These are phyloP conservation scores for Tretioscincus oriximinensis DNA, from an alignment of 2,113 vertebrate species.

Conservation along the genomic window DNA sequence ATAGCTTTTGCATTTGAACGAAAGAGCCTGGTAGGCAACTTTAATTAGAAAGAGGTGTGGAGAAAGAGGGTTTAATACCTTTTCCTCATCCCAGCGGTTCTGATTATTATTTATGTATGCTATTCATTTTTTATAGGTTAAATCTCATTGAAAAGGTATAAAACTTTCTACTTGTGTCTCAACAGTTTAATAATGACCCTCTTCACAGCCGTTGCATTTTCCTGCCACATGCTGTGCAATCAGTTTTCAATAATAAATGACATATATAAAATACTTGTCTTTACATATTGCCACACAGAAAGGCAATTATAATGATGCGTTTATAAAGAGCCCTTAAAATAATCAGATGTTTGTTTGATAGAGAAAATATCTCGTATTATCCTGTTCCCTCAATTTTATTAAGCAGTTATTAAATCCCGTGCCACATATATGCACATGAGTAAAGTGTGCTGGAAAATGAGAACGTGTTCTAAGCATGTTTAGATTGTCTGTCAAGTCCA, in stretches of 20 bases:
- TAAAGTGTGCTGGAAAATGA: neutral
- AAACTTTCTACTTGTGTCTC: neutral
- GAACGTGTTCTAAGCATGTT: neutral
- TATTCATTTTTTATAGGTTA: neutral
- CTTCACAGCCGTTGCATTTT: neutral
- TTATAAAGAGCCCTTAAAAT: slow-evolving; percentile 40
- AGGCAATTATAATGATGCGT: slow-evolving; percentile 46
- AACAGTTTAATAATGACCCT: neutral
- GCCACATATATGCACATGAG: neutral
- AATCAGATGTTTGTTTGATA: slow-evolving; percentile 33
- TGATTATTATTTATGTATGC: neutral
- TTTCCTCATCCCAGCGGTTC: neutral
- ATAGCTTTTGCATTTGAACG: neutral
- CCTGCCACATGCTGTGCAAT: neutral
- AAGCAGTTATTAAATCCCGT: slow-evolving; percentile 40
- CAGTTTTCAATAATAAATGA: neutral
- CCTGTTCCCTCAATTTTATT: slow-evolving; percentile 25
- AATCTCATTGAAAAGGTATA: neutral
- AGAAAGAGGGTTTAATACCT: neutral
- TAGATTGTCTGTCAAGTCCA: neutral
- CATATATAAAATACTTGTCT: neutral
- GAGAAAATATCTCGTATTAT: slow-evolving; percentile 37
- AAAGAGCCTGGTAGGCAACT: neutral
- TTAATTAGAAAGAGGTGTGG: neutral
- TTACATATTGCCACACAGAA: neutral